These are phyloP conservation scores for Serilophus lunatus DNA, from an alignment of 2,113 vertebrate species.

Conservation along the genomic window DNA sequence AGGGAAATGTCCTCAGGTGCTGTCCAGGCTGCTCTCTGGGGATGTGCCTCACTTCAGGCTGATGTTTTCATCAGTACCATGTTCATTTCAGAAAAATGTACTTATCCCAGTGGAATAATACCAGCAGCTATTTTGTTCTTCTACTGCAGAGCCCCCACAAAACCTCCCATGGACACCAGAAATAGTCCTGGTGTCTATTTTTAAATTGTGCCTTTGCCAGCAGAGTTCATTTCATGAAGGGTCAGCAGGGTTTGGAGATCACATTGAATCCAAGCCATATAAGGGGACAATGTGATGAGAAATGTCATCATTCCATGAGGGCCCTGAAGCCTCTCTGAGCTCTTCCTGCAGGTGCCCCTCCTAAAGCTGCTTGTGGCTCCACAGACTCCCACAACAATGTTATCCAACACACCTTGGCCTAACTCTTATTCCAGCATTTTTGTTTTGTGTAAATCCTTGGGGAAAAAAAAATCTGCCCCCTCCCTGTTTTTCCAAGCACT, in stretches of 20 bases:
- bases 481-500: neutral
- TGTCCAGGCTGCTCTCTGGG: neutral
- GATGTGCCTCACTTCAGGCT: neutral
- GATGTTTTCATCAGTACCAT: neutral
- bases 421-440: neutral
- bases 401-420: neutral
- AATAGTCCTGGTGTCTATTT: conserved; percentile 49
- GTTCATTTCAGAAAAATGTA: neutral
- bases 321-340: neutral
- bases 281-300: neutral
- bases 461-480: neutral
- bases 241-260: conserved; percentile 2
- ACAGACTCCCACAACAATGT: neutral
- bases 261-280: neutral
- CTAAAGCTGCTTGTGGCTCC: neutral
- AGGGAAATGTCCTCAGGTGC: neutral
- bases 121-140: conserved; percentile 10
- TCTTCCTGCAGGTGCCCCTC: neutral
- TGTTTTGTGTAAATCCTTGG: neutral
- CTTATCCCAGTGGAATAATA: neutral
- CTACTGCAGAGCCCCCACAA: neutral
- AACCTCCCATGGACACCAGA: conserved; percentile 20
- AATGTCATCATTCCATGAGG: neutral
- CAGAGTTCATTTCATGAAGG: neutral
- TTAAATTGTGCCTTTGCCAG: conserved; percentile 3